Evolutionary conservation across 2,888 invertebrate genomes (phyloP).

Genomic region (Noctua fimbriata): DNA sequence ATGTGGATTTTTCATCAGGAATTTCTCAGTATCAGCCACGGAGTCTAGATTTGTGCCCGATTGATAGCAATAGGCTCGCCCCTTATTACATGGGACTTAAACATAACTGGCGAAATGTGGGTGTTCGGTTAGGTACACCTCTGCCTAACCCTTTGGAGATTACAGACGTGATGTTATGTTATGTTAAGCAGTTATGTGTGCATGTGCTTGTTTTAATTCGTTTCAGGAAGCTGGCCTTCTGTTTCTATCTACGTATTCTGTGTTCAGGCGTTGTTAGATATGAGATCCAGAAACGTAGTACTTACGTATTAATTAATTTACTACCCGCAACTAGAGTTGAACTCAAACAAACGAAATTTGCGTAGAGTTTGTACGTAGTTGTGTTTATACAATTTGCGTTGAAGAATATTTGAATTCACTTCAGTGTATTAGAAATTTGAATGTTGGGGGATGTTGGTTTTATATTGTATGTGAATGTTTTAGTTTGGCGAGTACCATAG

Average conservation of each 20-base stretch:
- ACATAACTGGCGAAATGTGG: too few relatives aligned
- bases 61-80: too few relatives aligned
- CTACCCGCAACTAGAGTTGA: slow-evolving; percentile 67
- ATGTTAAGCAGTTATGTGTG: too few relatives aligned
- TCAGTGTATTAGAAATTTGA: slow-evolving; percentile 34
- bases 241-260: background rate
- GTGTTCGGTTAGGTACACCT: too few relatives aligned
- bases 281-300: slow-evolving; percentile 65
- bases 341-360: slow-evolving; percentile 66
- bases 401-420: slow-evolving; percentile 65
- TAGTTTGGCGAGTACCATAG: background rate
- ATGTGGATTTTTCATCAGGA: too few relatives aligned
- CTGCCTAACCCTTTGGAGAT: too few relatives aligned
- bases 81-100: too few relatives aligned
- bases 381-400: slow-evolving; percentile 54
- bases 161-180: too few relatives aligned
- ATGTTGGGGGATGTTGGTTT: slow-evolving; percentile 6
- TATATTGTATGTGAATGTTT: background rate
- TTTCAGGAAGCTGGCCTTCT: background rate
- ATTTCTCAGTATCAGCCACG: too few relatives aligned
- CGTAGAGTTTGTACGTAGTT: slow-evolving; percentile 42
- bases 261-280: slow-evolving; percentile 51
- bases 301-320: slow-evolving; percentile 75
- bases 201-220: background rate
- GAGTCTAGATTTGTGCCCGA: too few relatives aligned